Conservation (phyloP, 2,888 invertebrate species). For the Lasioglossum vierecki region DNA sequence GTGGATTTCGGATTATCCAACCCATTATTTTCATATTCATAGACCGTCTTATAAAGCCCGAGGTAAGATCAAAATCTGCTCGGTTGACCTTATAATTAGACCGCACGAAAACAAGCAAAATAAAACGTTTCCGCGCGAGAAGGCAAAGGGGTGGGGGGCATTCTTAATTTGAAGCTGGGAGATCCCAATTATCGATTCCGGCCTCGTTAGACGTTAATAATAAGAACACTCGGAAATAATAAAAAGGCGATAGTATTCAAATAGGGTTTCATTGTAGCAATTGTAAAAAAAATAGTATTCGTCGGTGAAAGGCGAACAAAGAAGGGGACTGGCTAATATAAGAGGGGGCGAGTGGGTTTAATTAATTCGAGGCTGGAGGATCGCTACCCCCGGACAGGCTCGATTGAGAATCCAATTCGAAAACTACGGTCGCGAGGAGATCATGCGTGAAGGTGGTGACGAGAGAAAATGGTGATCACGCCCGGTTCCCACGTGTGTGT, state of each 20-base stretch:
- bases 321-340: not conserved
- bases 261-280: not conserved
- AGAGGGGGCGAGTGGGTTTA: constrained; percentile 39
- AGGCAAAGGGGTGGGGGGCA: not conserved
- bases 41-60: not conserved
- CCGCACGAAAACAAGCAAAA: not conserved
- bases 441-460: constrained; percentile 71
- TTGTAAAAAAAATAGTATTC: not conserved
- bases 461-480: constrained; percentile 65
- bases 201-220: not conserved
- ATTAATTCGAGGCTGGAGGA: constrained; percentile 56
- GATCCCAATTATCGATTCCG: constrained; percentile 25
- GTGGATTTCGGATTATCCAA: not conserved
- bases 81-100: not conserved
- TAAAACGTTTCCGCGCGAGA: not conserved
- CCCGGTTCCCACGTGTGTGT: constrained; percentile 59
- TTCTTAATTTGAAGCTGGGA: not conserved
- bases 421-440: constrained; percentile 64
- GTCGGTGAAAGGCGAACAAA: not conserved
- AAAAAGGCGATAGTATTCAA: not conserved
- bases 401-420: constrained; percentile 68
- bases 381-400: constrained; percentile 42
- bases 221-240: not conserved
- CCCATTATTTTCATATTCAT: not conserved
- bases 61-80: not conserved